phyloP scores from a whole-genome alignment of 2,113 vertebrate genomes.

The Colossoma macropomum region DNA sequence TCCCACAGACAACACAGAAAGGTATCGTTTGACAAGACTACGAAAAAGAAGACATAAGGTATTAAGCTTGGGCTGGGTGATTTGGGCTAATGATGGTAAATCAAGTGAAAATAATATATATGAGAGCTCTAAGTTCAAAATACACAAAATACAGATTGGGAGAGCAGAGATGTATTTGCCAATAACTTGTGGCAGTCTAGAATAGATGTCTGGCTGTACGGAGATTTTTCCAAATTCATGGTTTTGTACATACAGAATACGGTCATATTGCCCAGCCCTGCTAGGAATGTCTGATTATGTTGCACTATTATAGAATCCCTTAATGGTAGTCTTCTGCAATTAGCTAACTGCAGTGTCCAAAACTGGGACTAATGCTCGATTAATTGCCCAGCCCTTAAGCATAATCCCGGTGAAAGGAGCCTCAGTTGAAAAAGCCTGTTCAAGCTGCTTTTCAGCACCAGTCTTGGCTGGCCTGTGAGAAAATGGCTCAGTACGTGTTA shows the following conservation, averaged over 20 bases:
- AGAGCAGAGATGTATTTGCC: background rate
- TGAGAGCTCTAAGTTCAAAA: background rate
- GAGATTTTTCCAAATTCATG: too few species aligned
- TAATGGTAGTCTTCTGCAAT: constrained; percentile 1
- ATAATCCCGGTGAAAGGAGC: background rate
- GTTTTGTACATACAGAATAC: too few species aligned
- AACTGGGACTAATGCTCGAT: background rate
- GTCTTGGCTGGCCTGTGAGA: background rate
- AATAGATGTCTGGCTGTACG: too few species aligned
- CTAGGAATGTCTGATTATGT: background rate
- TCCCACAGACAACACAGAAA: background rate
- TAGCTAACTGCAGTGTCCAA: background rate
- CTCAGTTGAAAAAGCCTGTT: background rate
- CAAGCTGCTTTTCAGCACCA: background rate
- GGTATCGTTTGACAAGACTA: too few species aligned
- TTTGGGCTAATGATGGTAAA: background rate
- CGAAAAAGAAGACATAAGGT: too few species aligned
- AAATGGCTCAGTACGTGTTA: background rate
- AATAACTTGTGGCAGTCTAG: too few species aligned
- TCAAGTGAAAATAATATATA: too few species aligned
- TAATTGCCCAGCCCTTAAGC: background rate
- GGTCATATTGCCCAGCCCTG: too few species aligned
- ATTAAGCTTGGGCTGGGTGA: too few species aligned
- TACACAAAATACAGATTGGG: background rate
- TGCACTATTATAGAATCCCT: background rate